These are phyloP conservation scores for Cherax quadricarinatus DNA, from an alignment of 1,140 invertebrate species.

Conservation along the genomic window DNA sequence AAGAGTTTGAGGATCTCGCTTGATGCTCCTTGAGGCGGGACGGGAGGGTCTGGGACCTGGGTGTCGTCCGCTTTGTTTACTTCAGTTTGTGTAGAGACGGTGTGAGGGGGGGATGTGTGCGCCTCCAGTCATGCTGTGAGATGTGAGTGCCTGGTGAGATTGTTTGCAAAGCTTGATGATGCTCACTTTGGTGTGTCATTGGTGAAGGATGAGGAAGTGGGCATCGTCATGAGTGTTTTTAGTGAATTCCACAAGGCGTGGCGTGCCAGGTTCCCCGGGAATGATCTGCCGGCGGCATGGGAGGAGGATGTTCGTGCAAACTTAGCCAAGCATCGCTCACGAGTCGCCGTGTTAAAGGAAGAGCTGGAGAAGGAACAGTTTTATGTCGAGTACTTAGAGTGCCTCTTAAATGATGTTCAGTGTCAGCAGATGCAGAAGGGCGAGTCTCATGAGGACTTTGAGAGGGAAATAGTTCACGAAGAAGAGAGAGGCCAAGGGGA, in stretches of 20 bases:
- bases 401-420: slow-evolving; percentile 81
- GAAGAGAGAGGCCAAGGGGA: slow-evolving; percentile 73
- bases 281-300: slow-evolving; percentile 91
- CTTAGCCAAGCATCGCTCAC: slow-evolving; percentile 89
- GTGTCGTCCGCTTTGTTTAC: slow-evolving; percentile 54
- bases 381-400: slow-evolving; percentile 92
- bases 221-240: slow-evolving; percentile 87
- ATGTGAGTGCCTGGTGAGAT: slow-evolving; percentile 12
- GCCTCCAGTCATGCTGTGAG: background rate
- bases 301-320: slow-evolving; percentile 92
- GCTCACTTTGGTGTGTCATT: slow-evolving; percentile 30
- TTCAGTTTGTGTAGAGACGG: slow-evolving; percentile 49
- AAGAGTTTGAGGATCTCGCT: slow-evolving; percentile 25
- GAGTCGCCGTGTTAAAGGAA: slow-evolving; percentile 85
- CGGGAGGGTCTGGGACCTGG: background rate
- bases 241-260: slow-evolving; percentile 92
- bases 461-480: slow-evolving; percentile 25
- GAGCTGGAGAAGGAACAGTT: slow-evolving; percentile 93
- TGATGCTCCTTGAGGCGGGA: slow-evolving; percentile 42
- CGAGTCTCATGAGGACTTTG: slow-evolving; percentile 22
- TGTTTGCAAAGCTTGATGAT: slow-evolving; percentile 33
- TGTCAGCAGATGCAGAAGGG: slow-evolving; percentile 39
- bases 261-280: slow-evolving; percentile 91
- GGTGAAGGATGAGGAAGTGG: slow-evolving; percentile 61
- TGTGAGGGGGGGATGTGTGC: background rate